These are phyloP conservation scores for Zaprionus gabonicus DNA, from an alignment of 1,140 invertebrate species.

Conservation along the genomic window DNA sequence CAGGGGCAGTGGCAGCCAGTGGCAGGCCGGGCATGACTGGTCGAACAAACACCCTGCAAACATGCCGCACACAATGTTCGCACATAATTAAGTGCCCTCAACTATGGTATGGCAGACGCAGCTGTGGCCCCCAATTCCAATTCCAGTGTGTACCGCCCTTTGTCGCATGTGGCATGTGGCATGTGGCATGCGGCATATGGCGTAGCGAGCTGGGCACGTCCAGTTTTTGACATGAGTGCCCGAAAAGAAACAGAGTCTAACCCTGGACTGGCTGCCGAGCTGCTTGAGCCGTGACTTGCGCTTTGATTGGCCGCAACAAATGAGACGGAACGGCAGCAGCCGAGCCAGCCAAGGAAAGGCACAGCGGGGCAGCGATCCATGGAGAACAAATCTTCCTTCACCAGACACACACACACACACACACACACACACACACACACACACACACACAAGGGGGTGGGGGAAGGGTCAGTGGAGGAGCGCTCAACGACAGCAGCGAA, in stretches of 20 bases:
- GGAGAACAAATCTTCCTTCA: not conserved
- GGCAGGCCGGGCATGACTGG: not conserved
- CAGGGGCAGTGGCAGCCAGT: not conserved
- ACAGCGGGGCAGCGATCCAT: not conserved
- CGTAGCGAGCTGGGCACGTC: not conserved
- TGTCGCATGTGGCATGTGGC: not conserved
- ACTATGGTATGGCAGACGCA: constrained; percentile 34
- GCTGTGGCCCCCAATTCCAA: constrained; percentile 9
- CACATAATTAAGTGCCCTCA: constrained; percentile 60
- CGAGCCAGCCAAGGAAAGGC: not conserved
- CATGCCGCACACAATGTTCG: constrained; percentile 48
- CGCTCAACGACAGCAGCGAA: not conserved
- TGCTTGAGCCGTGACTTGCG: constrained; percentile 3
- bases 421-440: not conserved
- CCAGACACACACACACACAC: not conserved
- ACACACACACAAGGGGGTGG: not conserved
- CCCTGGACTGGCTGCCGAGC: not conserved
- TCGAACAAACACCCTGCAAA: not conserved
- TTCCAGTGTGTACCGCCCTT: not conserved
- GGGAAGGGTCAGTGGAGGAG: not conserved
- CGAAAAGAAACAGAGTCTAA: constrained; percentile 3
- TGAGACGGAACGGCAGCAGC: not conserved
- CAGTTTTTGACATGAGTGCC: constrained; percentile 3
- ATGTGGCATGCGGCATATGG: not conserved
- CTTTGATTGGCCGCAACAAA: constrained; percentile 3